Evolutionary conservation across 2,888 invertebrate species (phyloP).

Genomic region (Lycaena phlaeas): DNA sequence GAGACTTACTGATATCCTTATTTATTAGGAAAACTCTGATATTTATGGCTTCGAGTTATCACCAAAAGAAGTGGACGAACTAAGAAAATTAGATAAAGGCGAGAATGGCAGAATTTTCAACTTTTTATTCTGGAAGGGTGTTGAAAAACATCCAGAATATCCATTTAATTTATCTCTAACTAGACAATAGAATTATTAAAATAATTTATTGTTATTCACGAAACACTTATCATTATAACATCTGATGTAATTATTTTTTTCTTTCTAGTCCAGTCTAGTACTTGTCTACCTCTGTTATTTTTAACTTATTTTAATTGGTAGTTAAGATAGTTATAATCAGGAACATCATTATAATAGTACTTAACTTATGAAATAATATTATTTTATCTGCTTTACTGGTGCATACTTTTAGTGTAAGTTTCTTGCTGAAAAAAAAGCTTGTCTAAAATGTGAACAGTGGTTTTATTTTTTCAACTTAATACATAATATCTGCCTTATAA

Average conservation of each 20-base stretch:
- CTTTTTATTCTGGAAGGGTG: slow-evolving; percentile 78
- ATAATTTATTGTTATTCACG: too few relatives aligned
- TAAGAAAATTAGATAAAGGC: slow-evolving; percentile 75
- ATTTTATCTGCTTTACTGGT: too few relatives aligned
- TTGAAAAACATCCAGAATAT: slow-evolving; percentile 80
- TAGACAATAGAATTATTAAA: slow-evolving; percentile 1
- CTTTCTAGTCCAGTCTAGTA: background rate
- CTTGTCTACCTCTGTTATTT: slow-evolving; percentile 2
- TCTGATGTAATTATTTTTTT: too few relatives aligned
- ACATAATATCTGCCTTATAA: too few relatives aligned
- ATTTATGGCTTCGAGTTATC: slow-evolving; percentile 77
- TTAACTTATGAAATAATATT: too few relatives aligned
- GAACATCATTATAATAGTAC: too few relatives aligned
- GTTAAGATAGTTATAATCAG: background rate
- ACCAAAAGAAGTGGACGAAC: slow-evolving; percentile 62
- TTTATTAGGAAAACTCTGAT: slow-evolving; percentile 74
- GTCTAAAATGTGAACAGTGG: background rate
- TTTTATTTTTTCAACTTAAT: background rate
- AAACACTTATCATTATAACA: too few relatives aligned
- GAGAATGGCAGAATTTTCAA: slow-evolving; percentile 78
- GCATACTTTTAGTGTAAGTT: too few relatives aligned
- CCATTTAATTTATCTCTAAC: slow-evolving; percentile 61
- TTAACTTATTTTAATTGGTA: slow-evolving; percentile 8
- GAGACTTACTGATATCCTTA: too few relatives aligned
- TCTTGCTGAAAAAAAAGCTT: background rate